phyloP scores from a whole-genome alignment of 1,140 invertebrate genomes.

The Anoplophora glabripennis region DNA sequence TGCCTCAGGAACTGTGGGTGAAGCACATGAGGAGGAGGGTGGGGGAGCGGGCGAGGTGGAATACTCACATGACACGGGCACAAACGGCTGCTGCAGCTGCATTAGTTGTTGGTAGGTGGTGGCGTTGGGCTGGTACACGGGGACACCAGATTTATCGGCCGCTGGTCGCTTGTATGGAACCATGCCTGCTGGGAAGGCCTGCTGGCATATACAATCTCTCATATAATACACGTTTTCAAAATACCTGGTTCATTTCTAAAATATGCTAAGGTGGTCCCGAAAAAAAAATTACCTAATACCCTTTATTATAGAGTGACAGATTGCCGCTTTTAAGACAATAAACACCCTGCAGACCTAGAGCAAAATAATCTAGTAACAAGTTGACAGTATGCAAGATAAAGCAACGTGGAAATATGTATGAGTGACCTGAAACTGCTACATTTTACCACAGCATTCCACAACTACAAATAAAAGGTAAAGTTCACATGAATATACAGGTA shows the following conservation, averaged over 20 bases:
- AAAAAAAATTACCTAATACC: no score
- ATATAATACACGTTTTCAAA: background rate
- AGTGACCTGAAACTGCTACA: no score
- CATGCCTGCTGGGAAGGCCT: conserved; percentile 92
- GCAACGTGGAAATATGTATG: no score
- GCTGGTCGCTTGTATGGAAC: conserved; percentile 91
- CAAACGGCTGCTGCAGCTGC: conserved; percentile 90
- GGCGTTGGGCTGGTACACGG: conserved; percentile 88
- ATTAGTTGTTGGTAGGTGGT: conserved; percentile 93
- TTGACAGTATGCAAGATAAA: no score
- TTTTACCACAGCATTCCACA: no score
- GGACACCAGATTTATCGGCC: conserved; percentile 91
- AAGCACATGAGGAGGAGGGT: conserved; percentile 40
- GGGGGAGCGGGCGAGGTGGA: conserved; percentile 60
- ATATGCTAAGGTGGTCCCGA: no score
- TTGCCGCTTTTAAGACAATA: no score
- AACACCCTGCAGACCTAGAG: no score
- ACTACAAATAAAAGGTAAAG: no score
- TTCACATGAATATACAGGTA: no score
- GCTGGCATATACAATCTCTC: conserved; percentile 24
- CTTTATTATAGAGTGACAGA: no score
- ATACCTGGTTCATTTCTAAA: background rate
- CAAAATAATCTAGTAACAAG: no score
- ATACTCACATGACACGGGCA: conserved; percentile 92
- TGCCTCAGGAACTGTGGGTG: conserved; percentile 31